These are phyloP conservation scores for Hippocampus comes DNA, from an alignment of 2,113 vertebrate species.

Conservation along the genomic window DNA sequence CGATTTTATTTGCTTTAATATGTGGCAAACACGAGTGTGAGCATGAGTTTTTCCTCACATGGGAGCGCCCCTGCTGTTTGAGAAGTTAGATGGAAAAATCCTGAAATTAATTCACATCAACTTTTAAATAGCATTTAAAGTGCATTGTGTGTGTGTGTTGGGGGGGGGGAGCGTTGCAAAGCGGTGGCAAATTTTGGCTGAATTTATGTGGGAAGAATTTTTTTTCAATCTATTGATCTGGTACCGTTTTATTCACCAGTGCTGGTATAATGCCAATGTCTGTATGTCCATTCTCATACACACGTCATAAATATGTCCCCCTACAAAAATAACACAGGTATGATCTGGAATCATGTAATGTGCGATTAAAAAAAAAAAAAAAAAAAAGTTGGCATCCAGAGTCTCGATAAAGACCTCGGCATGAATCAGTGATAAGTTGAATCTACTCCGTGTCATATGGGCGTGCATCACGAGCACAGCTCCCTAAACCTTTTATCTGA, in stretches of 20 bases:
- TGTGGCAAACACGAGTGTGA: neutral
- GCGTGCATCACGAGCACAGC: neutral
- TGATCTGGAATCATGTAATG: neutral
- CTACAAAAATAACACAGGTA: neutral
- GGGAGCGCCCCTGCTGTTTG: neutral
- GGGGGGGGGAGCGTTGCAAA: no score
- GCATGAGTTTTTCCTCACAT: neutral
- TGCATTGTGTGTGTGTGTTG: neutral
- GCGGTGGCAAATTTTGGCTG: neutral
- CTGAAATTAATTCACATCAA: neutral
- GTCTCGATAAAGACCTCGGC: neutral
- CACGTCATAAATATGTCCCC: no score
- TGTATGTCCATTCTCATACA: neutral
- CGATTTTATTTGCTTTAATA: constrained; percentile 15
- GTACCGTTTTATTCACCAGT: neutral
- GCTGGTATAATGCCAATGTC: neutral
- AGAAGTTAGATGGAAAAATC: neutral
- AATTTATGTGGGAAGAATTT: neutral
- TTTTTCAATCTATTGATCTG: neutral
- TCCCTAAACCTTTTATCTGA: constrained; percentile 3
- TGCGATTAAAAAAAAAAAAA: no score
- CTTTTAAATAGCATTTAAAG: neutral
- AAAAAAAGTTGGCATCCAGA: neutral
- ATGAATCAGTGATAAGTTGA: neutral
- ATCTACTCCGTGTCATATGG: neutral